These are phyloP conservation scores for Sylvia borin DNA, from an alignment of 2,797 vertebrate species.

Conservation along the genomic window DNA sequence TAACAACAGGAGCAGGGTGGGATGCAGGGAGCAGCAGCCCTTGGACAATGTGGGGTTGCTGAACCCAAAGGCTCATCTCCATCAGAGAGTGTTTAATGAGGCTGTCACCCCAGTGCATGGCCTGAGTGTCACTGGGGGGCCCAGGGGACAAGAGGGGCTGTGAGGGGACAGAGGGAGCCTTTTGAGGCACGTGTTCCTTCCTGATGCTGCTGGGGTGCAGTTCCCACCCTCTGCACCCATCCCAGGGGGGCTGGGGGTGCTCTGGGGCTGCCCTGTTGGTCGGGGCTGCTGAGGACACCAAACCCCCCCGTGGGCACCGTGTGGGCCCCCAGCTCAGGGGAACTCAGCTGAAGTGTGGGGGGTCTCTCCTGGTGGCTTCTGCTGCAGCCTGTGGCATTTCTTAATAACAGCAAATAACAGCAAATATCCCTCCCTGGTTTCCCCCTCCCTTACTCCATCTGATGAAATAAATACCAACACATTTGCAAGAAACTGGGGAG, in stretches of 20 bases:
- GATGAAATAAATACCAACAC: slow-evolving; percentile 53
- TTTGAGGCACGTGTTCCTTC: accelerated
- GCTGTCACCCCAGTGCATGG: background rate
- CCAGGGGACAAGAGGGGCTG: background rate
- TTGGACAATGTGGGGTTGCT: too few species aligned
- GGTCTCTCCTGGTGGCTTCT: slow-evolving; percentile 7
- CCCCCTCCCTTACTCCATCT: background rate
- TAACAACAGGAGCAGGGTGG: background rate
- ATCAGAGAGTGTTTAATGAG: accelerated
- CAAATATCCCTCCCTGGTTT: slow-evolving; percentile 16
- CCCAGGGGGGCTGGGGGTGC: background rate
- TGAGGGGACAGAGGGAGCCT: background rate
- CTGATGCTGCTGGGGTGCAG: background rate
- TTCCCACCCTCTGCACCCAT: background rate
- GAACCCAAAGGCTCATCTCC: background rate
- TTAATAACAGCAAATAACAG: background rate
- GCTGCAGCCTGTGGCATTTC: background rate
- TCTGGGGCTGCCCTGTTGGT: background rate
- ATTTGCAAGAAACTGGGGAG: background rate
- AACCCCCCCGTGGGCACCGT: accelerated
- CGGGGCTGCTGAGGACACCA: background rate
- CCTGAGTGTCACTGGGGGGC: background rate
- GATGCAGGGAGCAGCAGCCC: too few species aligned
- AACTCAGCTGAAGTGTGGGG: background rate
- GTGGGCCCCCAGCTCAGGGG: background rate